Conservation (phyloP, 2,888 invertebrate species). For the Microctonus aethiopoides region DNA sequence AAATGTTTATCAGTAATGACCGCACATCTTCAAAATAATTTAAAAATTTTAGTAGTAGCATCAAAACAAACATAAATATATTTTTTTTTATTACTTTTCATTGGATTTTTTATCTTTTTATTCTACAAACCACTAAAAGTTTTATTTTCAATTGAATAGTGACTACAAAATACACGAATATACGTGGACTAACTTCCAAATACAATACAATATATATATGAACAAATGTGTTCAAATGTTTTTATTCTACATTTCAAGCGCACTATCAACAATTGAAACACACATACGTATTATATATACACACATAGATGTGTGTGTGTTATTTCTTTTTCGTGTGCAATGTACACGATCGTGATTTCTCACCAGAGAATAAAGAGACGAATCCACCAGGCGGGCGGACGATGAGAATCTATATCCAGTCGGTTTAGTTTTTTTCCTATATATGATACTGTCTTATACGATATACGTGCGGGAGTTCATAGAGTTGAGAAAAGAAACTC, state of each 20-base stretch:
- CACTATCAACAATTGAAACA: too few relatives aligned
- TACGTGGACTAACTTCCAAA: not conserved
- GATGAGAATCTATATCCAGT: conserved; percentile 1
- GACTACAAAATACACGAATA: not conserved
- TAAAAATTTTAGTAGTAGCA: too few relatives aligned
- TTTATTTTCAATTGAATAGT: not conserved
- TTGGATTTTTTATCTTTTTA: not conserved
- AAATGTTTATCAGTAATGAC: not conserved
- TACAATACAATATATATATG: not conserved
- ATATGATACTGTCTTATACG: not conserved
- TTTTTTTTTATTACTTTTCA: not conserved
- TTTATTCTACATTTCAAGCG: not conserved
- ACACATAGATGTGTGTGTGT: not conserved
- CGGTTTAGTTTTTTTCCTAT: conserved; percentile 26
- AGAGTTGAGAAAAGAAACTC: conserved; percentile 23
- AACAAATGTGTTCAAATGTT: not conserved
- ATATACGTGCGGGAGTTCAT: conserved; percentile 1
- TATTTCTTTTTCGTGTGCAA: not conserved
- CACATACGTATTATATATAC: not conserved
- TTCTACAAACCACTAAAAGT: not conserved
- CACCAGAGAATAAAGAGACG: not conserved
- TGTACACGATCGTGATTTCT: conserved; percentile 13
- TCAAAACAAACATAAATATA: too few relatives aligned
- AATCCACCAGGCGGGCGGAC: not conserved
- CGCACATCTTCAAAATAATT: not conserved